These are phyloP conservation scores for Trogon melanurus DNA, from an alignment of 2,113 vertebrate species.

Conservation along the genomic window DNA sequence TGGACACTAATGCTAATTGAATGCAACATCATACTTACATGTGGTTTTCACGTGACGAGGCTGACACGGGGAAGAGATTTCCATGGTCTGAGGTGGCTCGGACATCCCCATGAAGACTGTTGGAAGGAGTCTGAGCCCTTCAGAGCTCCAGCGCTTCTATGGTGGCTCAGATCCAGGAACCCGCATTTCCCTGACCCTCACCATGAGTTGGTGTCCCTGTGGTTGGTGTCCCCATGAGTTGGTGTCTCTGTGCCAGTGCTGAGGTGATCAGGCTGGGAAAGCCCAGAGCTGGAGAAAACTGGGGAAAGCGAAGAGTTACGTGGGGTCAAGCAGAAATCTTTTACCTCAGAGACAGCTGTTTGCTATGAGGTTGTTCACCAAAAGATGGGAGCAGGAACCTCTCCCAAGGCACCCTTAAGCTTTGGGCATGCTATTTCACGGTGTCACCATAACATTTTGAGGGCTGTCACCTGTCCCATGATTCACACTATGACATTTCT, in stretches of 20 bases:
- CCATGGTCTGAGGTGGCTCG: background rate
- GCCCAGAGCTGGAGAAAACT: background rate
- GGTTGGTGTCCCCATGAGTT: background rate
- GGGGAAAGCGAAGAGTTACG: background rate
- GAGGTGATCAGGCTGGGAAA: background rate
- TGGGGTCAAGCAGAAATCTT: background rate
- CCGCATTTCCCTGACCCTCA: accelerated
- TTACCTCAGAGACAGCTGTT: background rate
- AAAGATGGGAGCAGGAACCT: background rate
- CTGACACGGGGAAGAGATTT: background rate
- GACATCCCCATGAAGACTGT: accelerated
- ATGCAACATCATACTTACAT: background rate
- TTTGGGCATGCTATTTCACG: background rate
- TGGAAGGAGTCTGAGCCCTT: background rate
- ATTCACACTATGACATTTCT: background rate
- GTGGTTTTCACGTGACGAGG: background rate
- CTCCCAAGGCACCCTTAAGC: background rate
- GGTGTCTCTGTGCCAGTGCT: accelerated
- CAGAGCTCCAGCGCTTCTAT: background rate
- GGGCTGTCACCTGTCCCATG: background rate
- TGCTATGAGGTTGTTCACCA: background rate
- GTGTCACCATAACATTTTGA: background rate
- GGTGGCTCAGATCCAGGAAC: background rate
- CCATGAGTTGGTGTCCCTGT: accelerated
- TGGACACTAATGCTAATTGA: background rate